A percentile compares a stretch with the other conserved stretches of the same genome.
Evolutionary conservation across 2,888 invertebrate species (phyloP).

Genomic region (Exocentrus adspersus): DNA sequence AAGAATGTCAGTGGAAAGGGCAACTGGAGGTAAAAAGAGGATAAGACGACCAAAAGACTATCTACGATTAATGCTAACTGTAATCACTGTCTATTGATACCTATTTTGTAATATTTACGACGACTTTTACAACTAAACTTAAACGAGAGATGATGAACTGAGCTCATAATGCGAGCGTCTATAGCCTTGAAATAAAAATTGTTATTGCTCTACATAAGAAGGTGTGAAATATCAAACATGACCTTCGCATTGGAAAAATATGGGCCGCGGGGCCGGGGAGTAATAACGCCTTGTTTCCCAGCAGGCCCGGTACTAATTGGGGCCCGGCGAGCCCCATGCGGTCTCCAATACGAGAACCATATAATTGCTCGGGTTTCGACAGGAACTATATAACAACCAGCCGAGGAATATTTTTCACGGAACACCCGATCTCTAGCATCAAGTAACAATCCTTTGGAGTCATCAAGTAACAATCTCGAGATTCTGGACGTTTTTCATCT

Average conservation of each 20-base stretch:
- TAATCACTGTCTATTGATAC: no score
- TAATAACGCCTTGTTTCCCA: constrained; percentile 62
- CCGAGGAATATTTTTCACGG: constrained; percentile 6
- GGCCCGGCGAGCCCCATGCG: constrained; percentile 52
- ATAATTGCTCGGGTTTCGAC: constrained; percentile 44
- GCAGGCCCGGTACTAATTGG: constrained; percentile 63
- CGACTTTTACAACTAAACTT: no score
- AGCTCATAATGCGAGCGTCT: no score
- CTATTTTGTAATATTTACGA: no score
- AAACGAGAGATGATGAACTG: no score
- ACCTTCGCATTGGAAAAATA: constrained; percentile 11
- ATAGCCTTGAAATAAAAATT: no score
- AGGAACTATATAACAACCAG: constrained; percentile 12
- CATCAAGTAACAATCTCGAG: not conserved
- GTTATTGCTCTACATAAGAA: no score
- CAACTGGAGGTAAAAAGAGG: no score
- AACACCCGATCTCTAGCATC: constrained; percentile 1
- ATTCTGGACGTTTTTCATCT: no score
- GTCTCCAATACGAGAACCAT: constrained; percentile 42
- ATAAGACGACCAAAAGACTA: no score
- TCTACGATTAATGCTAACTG: no score
- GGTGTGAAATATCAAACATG: constrained; percentile 31
- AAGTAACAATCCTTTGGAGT: not conserved
- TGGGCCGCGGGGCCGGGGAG: constrained; percentile 25
- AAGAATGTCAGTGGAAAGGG: no score